A percentile compares a stretch with the other conserved stretches of the same genome.
Evolutionary conservation across 2,888 invertebrate species (phyloP).

Genomic region (Himalopsyche tibetana): DNA sequence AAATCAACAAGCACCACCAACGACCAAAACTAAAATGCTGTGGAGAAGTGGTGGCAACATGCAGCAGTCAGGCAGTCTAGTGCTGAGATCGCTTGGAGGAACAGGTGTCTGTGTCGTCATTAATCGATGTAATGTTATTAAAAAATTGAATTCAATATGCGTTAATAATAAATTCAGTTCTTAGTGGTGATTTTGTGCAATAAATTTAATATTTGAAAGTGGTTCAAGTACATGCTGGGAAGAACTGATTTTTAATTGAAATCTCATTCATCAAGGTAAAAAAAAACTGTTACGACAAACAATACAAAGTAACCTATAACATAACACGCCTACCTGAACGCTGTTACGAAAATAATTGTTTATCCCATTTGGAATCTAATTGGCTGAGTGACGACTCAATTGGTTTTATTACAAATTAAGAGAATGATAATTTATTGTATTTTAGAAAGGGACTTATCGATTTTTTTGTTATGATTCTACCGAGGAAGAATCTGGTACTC

Average conservation of each 20-base stretch:
- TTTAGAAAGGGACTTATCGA: too few species aligned
- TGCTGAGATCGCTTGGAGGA: neutral
- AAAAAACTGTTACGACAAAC: slow-evolving; percentile 3
- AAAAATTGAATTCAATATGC: slow-evolving; percentile 20
- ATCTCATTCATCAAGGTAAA: slow-evolving; percentile 34
- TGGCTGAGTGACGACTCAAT: too few species aligned
- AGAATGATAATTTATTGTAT: too few species aligned
- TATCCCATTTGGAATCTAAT: slow-evolving; percentile 3
- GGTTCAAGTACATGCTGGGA: neutral
- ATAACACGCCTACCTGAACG: slow-evolving; percentile 10
- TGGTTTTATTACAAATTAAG: too few species aligned
- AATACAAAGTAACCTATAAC: slow-evolving; percentile 16
- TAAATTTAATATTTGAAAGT: neutral
- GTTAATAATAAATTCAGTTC: neutral
- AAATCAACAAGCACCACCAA: neutral
- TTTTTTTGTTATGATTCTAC: too few species aligned
- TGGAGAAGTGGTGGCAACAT: neutral
- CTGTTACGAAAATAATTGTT: slow-evolving; percentile 3
- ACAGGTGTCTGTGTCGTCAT: neutral
- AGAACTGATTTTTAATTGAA: slow-evolving; percentile 15
- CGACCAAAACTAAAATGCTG: neutral
- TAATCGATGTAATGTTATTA: neutral
- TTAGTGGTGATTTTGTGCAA: slow-evolving; percentile 24
- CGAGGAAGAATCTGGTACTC: too few species aligned
- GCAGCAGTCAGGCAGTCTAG: slow-evolving; percentile 20